Conservation (phyloP, 1,140 invertebrate genomes). For the Augochlora pura region DNA sequence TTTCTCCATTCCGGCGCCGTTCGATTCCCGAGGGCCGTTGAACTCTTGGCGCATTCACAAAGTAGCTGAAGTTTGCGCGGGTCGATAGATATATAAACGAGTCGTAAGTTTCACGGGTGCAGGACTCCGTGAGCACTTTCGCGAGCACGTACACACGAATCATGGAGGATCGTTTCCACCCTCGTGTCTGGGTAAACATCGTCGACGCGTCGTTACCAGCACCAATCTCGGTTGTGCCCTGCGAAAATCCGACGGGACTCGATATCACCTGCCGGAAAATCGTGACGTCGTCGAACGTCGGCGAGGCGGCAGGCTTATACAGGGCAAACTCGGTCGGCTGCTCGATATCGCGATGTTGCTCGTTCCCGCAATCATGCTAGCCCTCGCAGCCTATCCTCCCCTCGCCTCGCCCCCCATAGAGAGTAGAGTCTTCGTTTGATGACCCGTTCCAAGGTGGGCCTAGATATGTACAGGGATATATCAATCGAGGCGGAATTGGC, state of each 20-base stretch:
- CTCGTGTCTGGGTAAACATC: slow-evolving; percentile 69
- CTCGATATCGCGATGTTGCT: slow-evolving; percentile 47
- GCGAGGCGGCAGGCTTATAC: slow-evolving; percentile 27
- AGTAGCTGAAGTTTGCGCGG: slow-evolving; percentile 39
- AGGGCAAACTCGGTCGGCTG: slow-evolving; percentile 27
- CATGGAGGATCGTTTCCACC: slow-evolving; percentile 51
- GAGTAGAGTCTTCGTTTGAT: slow-evolving; percentile 14
- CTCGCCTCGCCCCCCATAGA: not conserved
- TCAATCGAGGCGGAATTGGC: slow-evolving; percentile 5
- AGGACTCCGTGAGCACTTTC: slow-evolving; percentile 19
- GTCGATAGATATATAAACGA: slow-evolving; percentile 50
- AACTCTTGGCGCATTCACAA: slow-evolving; percentile 41
- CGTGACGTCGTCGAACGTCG: slow-evolving; percentile 40
- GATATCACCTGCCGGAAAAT: slow-evolving; percentile 64
- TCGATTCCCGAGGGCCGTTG: slow-evolving; percentile 39
- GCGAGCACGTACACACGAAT: slow-evolving; percentile 48
- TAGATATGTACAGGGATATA: not conserved
- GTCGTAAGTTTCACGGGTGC: slow-evolving; percentile 30
- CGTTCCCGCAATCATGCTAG: slow-evolving; percentile 2
- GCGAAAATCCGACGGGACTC: slow-evolving; percentile 58
- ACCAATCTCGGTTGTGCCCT: slow-evolving; percentile 59
- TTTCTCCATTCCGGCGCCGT: not conserved
- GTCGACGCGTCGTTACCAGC: slow-evolving; percentile 58
- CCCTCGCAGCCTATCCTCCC: not conserved
- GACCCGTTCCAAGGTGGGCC: not conserved